Conservation (phyloP, 2,113 vertebrate genomes). For the Platysternon megacephalum region DNA sequence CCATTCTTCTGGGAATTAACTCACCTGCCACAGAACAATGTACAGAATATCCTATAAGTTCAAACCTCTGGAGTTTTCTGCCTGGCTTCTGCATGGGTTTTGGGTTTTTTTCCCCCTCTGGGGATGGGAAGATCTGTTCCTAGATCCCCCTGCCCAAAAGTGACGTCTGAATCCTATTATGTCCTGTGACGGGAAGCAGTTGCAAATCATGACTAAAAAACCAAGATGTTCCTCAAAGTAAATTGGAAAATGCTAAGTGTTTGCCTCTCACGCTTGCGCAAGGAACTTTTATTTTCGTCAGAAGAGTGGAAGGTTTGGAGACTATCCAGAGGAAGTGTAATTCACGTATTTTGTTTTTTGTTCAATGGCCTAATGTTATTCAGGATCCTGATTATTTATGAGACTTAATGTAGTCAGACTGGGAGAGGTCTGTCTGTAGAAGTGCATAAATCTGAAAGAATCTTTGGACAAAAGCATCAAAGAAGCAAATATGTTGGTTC, state of each 20-base stretch:
- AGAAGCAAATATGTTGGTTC: neutral
- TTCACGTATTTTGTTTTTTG: neutral
- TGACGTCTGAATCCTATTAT: accelerated
- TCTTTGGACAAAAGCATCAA: accelerated
- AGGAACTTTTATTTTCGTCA: neutral
- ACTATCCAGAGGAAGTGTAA: conserved; percentile 2
- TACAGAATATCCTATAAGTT: neutral
- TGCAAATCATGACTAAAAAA: neutral
- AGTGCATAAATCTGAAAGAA: neutral
- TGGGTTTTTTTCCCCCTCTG: neutral
- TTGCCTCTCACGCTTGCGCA: neutral
- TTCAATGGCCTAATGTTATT: neutral
- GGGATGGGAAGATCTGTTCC: neutral
- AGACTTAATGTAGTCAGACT: neutral
- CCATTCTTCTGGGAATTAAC: neutral
- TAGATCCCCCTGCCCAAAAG: neutral
- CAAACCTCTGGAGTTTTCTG: neutral
- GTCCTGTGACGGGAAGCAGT: neutral
- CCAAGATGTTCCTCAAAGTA: neutral
- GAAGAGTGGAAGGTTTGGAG: conserved; percentile 6
- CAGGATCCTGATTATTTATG: accelerated
- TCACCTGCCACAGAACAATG: neutral
- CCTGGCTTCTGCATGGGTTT: neutral
- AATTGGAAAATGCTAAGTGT: neutral
- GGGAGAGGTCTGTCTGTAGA: neutral